phyloP scores from a whole-genome alignment of 2,797 vertebrate species.

The Melanogrammus aeglefinus region DNA sequence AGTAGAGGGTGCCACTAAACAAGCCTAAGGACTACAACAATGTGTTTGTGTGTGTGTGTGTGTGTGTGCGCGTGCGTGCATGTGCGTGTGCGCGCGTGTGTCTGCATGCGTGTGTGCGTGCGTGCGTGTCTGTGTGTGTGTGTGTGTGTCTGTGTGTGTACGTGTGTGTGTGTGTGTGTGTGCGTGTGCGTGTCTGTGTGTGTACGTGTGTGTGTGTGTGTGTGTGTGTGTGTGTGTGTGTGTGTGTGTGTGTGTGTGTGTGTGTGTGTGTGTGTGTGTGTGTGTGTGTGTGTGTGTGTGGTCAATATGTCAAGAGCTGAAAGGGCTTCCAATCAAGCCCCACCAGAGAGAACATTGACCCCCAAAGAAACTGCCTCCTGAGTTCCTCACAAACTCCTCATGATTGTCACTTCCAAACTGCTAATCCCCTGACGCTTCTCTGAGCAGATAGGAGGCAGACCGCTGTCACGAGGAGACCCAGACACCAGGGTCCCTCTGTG shows the following conservation, averaged over 20 bases:
- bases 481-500: background rate
- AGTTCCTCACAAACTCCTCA: no score
- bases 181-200: slow-evolving; percentile 7
- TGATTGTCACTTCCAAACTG: background rate
- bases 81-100: slow-evolving; percentile 14
- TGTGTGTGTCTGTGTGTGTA: slow-evolving; percentile 25
- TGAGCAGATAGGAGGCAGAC: slow-evolving; percentile 5
- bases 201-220: slow-evolving; percentile 16
- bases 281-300: no score
- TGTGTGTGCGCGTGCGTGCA: background rate
- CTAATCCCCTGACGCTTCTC: background rate
- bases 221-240: slow-evolving; percentile 10
- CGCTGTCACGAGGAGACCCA: slow-evolving; percentile 1
- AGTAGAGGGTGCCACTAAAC: slow-evolving; percentile 14
- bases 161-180: background rate
- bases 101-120: slow-evolving; percentile 9
- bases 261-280: background rate
- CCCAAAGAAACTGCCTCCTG: background rate
- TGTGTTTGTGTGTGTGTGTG: background rate
- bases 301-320: no score
- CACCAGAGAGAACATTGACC: no score
- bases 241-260: slow-evolving; percentile 30
- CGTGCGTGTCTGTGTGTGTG: slow-evolving; percentile 7
- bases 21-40: background rate
- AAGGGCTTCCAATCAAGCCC: no score